Base-by-base conservation (phyloP, 2,797 vertebrate species). In the Neomorphus geoffroyi region DNA sequence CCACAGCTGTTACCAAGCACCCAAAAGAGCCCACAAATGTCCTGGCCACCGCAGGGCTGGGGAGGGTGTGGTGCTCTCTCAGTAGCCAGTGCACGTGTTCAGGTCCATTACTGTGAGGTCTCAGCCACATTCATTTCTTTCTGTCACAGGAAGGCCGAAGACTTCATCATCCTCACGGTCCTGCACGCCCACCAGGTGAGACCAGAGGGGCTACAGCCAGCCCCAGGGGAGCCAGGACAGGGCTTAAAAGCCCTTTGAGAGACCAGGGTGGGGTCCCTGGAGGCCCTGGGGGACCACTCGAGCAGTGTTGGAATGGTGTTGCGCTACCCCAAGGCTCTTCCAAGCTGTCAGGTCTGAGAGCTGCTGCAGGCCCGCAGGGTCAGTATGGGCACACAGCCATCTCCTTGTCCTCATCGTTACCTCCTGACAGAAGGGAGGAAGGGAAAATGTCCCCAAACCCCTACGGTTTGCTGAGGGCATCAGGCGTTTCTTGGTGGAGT, bases 121-220 rank as follows among this genome's bases (percentile, higher is more conserved):
- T 53, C 6, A 7, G 67, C 84, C 60, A 50, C 50, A 43, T 89
- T 94, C 53, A 53, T 67, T 73, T 96, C 46, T 91, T 94, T 98
- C 93, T 98, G 95, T 97, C 98, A 86, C 94, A 99, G 99, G 98
- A 98, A 97, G 95, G 98, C 99, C 97, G 98, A 99, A 98, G 98
- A 99, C 96, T 98, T 98, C 94, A 98, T 99, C 97, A 97, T 99
- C 98, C 98, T 99, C 98, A 99, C 98, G 80, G 99, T 99, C 97
- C 98, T 99, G 96, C 99, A 99, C 97, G 98, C 99, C 93, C 98
- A 99, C 97, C 99, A 99, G 99, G 99, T 99, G 98, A 98, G 98
- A 97, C 82, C 19, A 2, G 50, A 3, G 1, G 67, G 71, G 81
- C 81, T 13, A 14, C 10, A n/a, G 45, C 37, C 79, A 53, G 37